Evolutionary conservation across 2,888 invertebrate species (phyloP), one percentile per base, ranked within the genome.

Genomic region (Zaprionus obscuricornis): DNA sequence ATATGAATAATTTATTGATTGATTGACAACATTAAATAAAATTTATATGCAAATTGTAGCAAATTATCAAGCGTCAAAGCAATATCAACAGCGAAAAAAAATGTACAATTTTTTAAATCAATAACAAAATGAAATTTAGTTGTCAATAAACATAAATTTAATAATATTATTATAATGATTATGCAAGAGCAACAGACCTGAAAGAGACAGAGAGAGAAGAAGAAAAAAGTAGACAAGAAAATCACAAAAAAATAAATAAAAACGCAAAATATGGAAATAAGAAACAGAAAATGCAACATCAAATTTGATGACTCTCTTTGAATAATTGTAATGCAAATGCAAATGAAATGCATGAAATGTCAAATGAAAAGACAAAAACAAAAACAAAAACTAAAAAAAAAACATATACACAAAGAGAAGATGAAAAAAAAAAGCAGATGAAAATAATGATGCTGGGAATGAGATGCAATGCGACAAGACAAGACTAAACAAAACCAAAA

Each of bases 271-370:
- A 75, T 77, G 68, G 66, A 59, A 74, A 68, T 71, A 40, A 39
- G 29, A 3, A n/a, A n/a, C n/a, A n/a, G n/a, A n/a, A 49, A 54
- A 60, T 73, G 71, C 68, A 78, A 71, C 58, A 57, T 59, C 49
- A 52, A n/a, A 34, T 49, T 66, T 59, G 33, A 71, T 66, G 74
- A 70, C 49, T 67, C n/a, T n/a, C n/a, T 49, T 64, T 68, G 59
- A 68, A 66, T 66, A 68, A 75, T 73, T 75, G 67, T 68, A 68
- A 75, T 68, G 63, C 74, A 79, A 75, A 76, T 76, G 52, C 42
- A 49, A 73, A 71, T 59, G 57, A 63, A 55, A 51, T 60, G 60
- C 54, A 55, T 50, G n/a, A n/a, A 50, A 60, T 43, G 36, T 20
- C 37, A 54, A 17, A 40, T 27, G 33, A 50, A 60, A 55, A 49